phyloP scores from a whole-genome alignment of 30 jellyfish, hydroid and myxozoan species.

The Aurelia coerulea region DNA sequence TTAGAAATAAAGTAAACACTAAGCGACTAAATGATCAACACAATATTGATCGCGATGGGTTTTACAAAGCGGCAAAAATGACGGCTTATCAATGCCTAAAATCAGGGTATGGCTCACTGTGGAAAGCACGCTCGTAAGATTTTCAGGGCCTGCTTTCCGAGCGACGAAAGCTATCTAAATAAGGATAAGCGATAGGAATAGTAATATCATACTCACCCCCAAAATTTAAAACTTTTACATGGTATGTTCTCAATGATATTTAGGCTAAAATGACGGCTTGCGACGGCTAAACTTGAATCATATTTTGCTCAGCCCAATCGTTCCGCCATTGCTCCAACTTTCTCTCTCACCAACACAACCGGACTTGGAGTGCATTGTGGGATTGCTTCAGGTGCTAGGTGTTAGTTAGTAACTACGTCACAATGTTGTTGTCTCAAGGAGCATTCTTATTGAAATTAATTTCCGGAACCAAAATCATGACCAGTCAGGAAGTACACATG shows the following conservation, averaged over 20 bases:
- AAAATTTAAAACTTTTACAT: conserved; percentile 30
- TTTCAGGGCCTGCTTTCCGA: conserved; percentile 51
- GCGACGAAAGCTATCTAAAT: background rate
- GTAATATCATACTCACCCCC: conserved; percentile 30
- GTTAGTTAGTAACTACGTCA: conserved; percentile 34
- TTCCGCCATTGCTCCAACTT: conserved; percentile 68
- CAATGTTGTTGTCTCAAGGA: conserved; percentile 1
- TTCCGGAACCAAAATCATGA: no score
- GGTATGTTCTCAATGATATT: conserved; percentile 10
- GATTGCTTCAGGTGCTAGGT: conserved; percentile 70
- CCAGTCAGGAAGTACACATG: no score
- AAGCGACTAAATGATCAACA: no score
- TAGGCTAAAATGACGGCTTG: conserved; percentile 24
- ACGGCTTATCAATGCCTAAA: no score
- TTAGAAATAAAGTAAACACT: no score
- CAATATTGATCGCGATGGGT: no score
- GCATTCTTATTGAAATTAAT: background rate
- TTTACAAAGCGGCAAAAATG: no score
- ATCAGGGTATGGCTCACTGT: no score
- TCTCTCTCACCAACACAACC: conserved; percentile 60
- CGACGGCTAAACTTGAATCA: conserved; percentile 28
- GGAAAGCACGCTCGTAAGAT: conserved; percentile 49
- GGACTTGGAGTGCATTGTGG: conserved; percentile 50
- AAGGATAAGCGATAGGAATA: background rate
- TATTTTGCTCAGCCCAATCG: conserved; percentile 17